phyloP scores from a whole-genome alignment of 2,113 vertebrate species.

The Cyprinodon variegatus region DNA sequence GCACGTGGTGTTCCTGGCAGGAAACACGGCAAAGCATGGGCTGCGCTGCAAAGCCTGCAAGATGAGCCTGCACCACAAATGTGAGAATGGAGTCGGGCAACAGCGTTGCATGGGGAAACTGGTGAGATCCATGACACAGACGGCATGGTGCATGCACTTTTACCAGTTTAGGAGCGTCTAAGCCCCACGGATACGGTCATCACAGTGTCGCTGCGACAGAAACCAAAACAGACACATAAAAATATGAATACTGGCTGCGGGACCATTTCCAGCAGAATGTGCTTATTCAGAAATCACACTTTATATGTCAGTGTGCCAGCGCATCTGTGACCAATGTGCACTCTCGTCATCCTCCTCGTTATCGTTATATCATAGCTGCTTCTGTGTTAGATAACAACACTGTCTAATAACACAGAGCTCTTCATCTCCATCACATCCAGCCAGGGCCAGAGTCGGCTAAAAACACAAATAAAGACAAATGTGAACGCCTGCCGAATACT shows the following conservation, averaged over 20 bases:
- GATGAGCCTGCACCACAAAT: slow-evolving; percentile 99
- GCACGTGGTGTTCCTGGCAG: slow-evolving; percentile 83
- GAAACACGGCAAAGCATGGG: slow-evolving; percentile 90
- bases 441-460: slow-evolving; percentile 2
- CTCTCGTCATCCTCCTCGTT: slow-evolving; percentile 58
- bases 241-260: slow-evolving; percentile 24
- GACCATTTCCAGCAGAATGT: slow-evolving; percentile 59
- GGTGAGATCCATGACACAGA: slow-evolving; percentile 79
- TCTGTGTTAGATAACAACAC: slow-evolving; percentile 52
- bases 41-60: slow-evolving; percentile 98
- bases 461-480: slow-evolving; percentile 32
- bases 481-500: neutral
- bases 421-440: slow-evolving; percentile 5
- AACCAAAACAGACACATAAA: slow-evolving; percentile 31
- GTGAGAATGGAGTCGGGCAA: slow-evolving; percentile 86
- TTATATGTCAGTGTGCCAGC: slow-evolving; percentile 54
- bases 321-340: slow-evolving; percentile 57
- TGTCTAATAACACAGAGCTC: slow-evolving; percentile 35
- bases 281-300: slow-evolving; percentile 73
- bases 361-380: slow-evolving; percentile 62
- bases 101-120: slow-evolving; percentile 98
- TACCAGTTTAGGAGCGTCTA: slow-evolving; percentile 6
- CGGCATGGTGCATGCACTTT: neutral
- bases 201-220: slow-evolving; percentile 24
- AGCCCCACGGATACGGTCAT: slow-evolving; percentile 8